Evolutionary conservation across 2,113 vertebrate genomes (phyloP).

Genomic region (Muntiacus muntjak): DNA sequence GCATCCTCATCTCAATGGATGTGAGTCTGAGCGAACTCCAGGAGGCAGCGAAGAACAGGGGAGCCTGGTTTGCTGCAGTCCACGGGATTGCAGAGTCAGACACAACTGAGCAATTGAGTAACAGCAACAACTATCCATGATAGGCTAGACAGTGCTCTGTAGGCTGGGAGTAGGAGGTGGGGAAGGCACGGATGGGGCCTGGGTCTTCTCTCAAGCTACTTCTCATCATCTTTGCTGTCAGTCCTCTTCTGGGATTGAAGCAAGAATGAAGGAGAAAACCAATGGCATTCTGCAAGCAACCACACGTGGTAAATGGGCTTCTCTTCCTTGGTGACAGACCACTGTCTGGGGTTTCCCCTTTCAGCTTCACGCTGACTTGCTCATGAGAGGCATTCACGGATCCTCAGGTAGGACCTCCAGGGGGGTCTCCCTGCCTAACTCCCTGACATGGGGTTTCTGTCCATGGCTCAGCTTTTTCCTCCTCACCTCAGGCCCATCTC

Average conservation of each 20-base stretch:
- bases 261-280: neutral
- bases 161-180: neutral
- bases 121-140: neutral
- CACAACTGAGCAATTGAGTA: neutral
- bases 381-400: neutral
- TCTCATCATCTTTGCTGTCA: neutral
- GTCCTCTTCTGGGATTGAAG: neutral
- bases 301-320: neutral
- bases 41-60: neutral
- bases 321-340: neutral
- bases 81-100: neutral
- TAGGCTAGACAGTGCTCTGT: rapidly evolving
- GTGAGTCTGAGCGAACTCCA: neutral
- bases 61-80: neutral
- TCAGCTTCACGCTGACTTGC: neutral
- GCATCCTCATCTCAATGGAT: neutral
- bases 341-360: neutral
- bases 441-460: neutral
- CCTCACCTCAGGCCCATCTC: neutral
- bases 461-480: neutral
- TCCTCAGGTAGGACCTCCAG: neutral
- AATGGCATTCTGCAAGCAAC: neutral
- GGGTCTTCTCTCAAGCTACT: neutral
- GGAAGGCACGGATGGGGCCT: neutral
- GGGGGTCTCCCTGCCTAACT: neutral